Evolutionary conservation across 2,888 invertebrate genomes (phyloP).

Genomic region (Sericinus montela): DNA sequence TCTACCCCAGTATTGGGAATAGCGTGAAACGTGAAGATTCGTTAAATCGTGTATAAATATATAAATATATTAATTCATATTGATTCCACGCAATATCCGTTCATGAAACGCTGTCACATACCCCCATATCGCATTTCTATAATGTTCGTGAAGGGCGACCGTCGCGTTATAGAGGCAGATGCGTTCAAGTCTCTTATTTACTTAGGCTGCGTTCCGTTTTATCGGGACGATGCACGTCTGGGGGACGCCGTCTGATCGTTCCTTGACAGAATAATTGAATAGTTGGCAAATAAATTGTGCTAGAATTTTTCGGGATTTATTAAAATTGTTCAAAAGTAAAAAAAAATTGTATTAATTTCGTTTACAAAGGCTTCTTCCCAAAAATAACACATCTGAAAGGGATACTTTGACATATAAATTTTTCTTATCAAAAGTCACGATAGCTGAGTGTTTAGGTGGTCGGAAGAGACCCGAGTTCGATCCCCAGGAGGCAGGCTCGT

Average conservation of each 20-base stretch:
- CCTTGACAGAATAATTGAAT: slow-evolving; percentile 49
- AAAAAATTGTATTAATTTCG: neutral
- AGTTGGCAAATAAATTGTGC: slow-evolving; percentile 15
- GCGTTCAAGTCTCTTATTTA: slow-evolving; percentile 60
- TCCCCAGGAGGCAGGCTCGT: no score
- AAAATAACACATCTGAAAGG: no score
- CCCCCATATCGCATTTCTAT: slow-evolving; percentile 10
- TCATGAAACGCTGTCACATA: neutral
- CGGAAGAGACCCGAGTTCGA: no score
- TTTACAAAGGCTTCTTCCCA: no score
- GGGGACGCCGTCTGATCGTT: slow-evolving; percentile 39
- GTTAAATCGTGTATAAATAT: no score
- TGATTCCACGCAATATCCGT: slow-evolving; percentile 11
- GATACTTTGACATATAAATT: no score
- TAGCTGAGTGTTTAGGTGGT: no score
- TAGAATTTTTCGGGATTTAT: neutral
- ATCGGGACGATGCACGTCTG: slow-evolving; percentile 56
- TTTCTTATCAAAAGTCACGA: no score
- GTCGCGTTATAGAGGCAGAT: slow-evolving; percentile 47
- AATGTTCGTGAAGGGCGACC: slow-evolving; percentile 5
- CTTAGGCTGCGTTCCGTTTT: slow-evolving; percentile 62
- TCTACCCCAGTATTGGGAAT: no score
- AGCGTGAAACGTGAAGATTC: no score
- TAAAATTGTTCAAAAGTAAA: neutral
- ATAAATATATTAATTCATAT: neutral